Evolutionary conservation across 2,113 vertebrate species (phyloP).

Genomic region (Lanius ludovicianus): DNA sequence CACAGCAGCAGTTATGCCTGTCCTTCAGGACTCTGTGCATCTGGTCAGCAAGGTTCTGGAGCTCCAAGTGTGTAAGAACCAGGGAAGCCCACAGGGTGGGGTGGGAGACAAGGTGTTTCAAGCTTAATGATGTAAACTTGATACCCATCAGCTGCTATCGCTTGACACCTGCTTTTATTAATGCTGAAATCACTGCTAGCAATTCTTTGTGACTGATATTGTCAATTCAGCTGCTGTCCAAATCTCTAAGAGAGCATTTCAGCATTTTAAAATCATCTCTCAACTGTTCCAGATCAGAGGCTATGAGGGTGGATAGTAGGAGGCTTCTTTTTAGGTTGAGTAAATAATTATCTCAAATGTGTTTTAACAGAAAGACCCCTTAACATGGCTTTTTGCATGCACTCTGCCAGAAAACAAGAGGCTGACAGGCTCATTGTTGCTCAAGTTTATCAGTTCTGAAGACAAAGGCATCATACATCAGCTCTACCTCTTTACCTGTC

Average conservation of each 20-base stretch:
- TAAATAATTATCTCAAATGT: neutral
- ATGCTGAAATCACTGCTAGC: neutral
- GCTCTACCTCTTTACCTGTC: neutral
- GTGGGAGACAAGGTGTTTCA: neutral
- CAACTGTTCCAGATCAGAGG: neutral
- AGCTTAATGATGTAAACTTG: neutral
- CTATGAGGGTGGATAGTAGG: neutral
- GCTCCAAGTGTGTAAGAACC: neutral
- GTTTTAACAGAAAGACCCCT: neutral
- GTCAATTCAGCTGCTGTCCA: neutral
- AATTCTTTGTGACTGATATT: neutral
- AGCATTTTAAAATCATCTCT: neutral
- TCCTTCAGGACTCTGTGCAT: neutral
- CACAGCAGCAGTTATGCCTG: neutral
- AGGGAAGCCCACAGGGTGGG: neutral
- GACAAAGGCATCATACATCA: neutral
- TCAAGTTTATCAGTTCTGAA: neutral
- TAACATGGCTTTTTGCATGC: neutral
- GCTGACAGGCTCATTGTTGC: neutral
- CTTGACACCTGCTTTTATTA: neutral
- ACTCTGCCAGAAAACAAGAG: neutral
- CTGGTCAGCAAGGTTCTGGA: neutral
- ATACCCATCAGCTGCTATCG: neutral
- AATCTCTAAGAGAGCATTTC: neutral
- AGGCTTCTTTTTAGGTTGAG: neutral